Evolutionary conservation across 2,888 invertebrate genomes (phyloP).

Genomic region (Ligdia adustata): DNA sequence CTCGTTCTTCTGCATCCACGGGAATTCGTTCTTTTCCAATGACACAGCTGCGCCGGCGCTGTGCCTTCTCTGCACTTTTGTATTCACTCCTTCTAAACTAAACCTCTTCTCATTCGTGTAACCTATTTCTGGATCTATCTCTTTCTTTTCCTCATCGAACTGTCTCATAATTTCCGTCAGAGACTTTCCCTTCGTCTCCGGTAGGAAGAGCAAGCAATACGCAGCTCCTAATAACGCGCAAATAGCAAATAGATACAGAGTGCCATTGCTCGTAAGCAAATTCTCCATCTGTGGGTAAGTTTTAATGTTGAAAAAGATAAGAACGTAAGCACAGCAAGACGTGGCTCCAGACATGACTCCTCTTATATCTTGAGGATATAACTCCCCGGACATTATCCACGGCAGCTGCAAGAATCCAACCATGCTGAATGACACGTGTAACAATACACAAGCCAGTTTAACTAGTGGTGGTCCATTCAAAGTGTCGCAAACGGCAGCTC

Average conservation of each 20-base stretch:
- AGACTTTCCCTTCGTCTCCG: constrained; percentile 88
- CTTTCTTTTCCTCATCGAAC: constrained; percentile 78
- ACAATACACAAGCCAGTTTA: constrained; percentile 84
- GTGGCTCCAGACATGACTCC: constrained; percentile 89
- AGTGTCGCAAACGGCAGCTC: constrained; percentile 84
- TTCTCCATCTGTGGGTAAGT: constrained; percentile 86
- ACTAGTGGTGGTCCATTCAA: constrained; percentile 78
- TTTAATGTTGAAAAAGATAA: constrained; percentile 89
- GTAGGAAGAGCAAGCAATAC: constrained; percentile 85
- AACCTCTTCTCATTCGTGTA: constrained; percentile 51
- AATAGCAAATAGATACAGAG: constrained; percentile 85
- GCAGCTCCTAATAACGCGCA: constrained; percentile 85
- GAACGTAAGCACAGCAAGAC: constrained; percentile 87
- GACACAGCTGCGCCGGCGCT: constrained; percentile 70
- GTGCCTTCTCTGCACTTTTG: constrained; percentile 64
- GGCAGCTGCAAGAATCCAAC: constrained; percentile 89
- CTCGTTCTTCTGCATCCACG: constrained; percentile 54
- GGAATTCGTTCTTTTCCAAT: constrained; percentile 64
- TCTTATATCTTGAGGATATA: constrained; percentile 87
- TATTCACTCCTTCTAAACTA: constrained; percentile 52
- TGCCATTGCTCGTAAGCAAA: constrained; percentile 84
- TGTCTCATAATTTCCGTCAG: constrained; percentile 87
- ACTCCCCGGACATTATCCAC: constrained; percentile 90
- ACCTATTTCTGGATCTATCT: constrained; percentile 64
- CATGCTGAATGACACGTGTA: constrained; percentile 89